Base-by-base conservation (phyloP, 2,113 vertebrate genomes). In the Rhodinocichla rosea region DNA sequence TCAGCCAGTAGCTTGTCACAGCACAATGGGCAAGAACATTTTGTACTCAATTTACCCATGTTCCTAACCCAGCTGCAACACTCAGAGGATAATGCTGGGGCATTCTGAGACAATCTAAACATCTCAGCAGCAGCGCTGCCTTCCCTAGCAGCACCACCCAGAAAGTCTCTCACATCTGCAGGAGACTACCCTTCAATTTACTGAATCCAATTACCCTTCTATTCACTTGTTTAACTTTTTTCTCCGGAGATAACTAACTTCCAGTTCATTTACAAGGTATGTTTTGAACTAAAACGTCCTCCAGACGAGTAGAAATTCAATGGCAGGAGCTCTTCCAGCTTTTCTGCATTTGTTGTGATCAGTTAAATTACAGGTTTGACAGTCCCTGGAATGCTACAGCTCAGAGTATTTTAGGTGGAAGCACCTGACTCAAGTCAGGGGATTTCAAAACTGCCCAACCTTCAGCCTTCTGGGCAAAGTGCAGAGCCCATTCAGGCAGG, bases 11-110 rank as follows among this genome's bases (percentile, higher is more conserved):
- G 52, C 62, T 76, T 1, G 5, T 75, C 62, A 90, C 78, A 76
- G 63, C 32, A 85, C 62, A 90, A 53, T 1, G 62, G 32, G 77
- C 8, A 49, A 67, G 35, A 89, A 89, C 80, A 42, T 44, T 80
- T 45, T 0, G 10, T 60, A 13, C 28, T 79, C 49, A n/a, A 14
- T 64, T 56, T 44, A 37, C 18, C 1, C 3, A 23, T 11, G 27
- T 7, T 78, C 42, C 57, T 33, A 44, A 45, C 18, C 12, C 17
- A 92, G 63, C 59, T 83, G 45, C 2, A 4, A 40, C 63, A 60
- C 44, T 22, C 47, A 23, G 12, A 55, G 47, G 18, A 15, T 39
- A 77, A 69, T 0, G 1, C 18, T 53, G 40, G 24, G 32, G 45
- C 52, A 57, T 49, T 37, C 49, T 64, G 49, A 83, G 39, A 65